Evolutionary conservation across 1,140 invertebrate genomes (phyloP), one percentile per base, ranked within the genome.

Genomic region (Matsumurasca onukii): DNA sequence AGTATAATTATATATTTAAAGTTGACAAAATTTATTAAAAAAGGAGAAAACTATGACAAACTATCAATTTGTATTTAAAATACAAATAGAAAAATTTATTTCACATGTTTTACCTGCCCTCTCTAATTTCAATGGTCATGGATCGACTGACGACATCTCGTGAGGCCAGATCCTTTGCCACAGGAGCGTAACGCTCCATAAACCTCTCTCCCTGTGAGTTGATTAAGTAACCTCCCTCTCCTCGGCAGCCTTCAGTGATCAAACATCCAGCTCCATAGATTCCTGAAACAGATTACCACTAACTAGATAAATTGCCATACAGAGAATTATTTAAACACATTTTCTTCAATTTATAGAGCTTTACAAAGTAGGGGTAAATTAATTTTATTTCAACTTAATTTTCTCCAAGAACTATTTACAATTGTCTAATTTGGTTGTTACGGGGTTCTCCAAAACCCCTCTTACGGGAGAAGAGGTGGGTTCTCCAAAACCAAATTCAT

Each of bases 181-280:
- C 88, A 0, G 92, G 93, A 0, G 92, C 93, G 78, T 95, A 93
- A 65, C 88, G 80, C 76, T 94, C 91, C 92, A 95, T 95, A 74
- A 93, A 95, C 31, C 90, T 81, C 78, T 94, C 91, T 22, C 91
- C 92, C 73, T 91, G 78, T n/a, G 85, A 86, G 77, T 95, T 95
- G 13, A 95, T 79, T 0, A 95, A 80, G 75, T 84, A 92, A 48
- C 92, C 93, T 70, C 92, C 92, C 80, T 95, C 92, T 27, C 91
- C 91, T 22, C 89, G 80, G 73, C 83, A 84, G 5, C 88, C 92
- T 79, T 95, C 93, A 12, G 93, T 95, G 63, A 95, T 91, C n/a
- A 95, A 79, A 77, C 91, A 90, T 2, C 93, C 93, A 67, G 89
- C 90, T 1, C 66, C 66, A 48, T 67, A 69, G 27, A 74, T 75